phyloP scores from a whole-genome alignment of 1,140 invertebrate genomes.

The Zaprionus ornatus region DNA sequence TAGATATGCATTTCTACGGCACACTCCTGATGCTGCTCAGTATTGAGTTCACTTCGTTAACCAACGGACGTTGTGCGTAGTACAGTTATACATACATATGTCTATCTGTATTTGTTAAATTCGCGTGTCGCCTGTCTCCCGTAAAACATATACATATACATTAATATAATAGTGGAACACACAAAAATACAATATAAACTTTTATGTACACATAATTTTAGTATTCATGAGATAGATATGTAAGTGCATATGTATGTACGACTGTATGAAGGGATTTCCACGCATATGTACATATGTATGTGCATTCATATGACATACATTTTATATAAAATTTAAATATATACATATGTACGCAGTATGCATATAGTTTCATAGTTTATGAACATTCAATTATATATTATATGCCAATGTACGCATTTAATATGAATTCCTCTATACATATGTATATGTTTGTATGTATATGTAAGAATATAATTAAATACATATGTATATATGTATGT shows the following conservation, averaged over 20 bases:
- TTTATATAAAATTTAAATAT: background rate
- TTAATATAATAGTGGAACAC: constrained; percentile 31
- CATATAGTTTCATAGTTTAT: too few relatives aligned
- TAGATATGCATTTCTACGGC: constrained; percentile 18
- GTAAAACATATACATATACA: constrained; percentile 31
- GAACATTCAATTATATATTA: background rate
- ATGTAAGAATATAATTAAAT: background rate
- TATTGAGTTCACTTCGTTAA: constrained; percentile 72
- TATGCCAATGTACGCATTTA: background rate
- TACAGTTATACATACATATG: constrained; percentile 8
- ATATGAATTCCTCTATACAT: background rate
- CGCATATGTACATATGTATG: constrained; percentile 1
- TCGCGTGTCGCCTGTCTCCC: constrained; percentile 20
- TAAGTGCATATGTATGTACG: constrained; percentile 5
- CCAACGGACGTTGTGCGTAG: constrained; percentile 53
- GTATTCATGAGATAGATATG: constrained; percentile 4
- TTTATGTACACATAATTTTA: background rate
- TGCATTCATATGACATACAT: background rate
- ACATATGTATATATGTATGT: constrained; percentile 1
- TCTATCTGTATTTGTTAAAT: constrained; percentile 4
- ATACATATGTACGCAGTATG: background rate
- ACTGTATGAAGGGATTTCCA: background rate
- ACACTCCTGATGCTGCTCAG: constrained; percentile 43
- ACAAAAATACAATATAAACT: background rate
- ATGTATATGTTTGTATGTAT: background rate